Evolutionary conservation across 2,113 vertebrate species (phyloP).

Genomic region (Parus major): DNA sequence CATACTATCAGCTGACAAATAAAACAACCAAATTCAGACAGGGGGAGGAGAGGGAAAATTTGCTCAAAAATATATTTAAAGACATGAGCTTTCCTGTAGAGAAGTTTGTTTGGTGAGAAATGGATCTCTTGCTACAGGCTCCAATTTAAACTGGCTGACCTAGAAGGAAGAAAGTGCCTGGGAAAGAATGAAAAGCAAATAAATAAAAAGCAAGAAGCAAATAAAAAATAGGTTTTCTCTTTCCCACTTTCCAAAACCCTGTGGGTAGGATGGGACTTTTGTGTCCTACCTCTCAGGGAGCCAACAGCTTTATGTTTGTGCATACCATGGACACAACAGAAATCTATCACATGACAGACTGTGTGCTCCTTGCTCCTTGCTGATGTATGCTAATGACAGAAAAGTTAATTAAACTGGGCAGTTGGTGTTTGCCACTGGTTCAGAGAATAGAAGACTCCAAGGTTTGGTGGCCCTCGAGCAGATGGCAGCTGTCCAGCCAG

Average conservation of each 20-base stretch:
- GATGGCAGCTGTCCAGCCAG: background rate
- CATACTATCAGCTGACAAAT: constrained; percentile 41
- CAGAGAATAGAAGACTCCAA: background rate
- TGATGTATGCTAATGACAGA: background rate
- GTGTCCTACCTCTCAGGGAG: constrained; percentile 11
- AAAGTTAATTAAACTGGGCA: background rate
- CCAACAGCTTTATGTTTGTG: background rate
- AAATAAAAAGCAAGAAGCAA: constrained; percentile 30
- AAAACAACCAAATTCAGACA: constrained; percentile 13
- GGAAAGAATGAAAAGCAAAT: constrained; percentile 53
- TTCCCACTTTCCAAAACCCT: constrained; percentile 13
- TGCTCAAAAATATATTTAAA: constrained; percentile 37
- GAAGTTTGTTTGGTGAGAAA: constrained; percentile 57
- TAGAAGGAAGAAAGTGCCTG: constrained; percentile 40
- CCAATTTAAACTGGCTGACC: constrained; percentile 50
- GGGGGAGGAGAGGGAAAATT: background rate
- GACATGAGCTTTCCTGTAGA: constrained; percentile 15
- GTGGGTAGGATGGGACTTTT: background rate
- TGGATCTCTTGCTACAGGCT: constrained; percentile 21
- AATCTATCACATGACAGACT: fast-evolving
- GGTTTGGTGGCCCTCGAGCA: background rate
- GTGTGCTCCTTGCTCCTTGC: background rate
- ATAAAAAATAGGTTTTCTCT: constrained; percentile 21
- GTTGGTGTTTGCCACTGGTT: background rate
- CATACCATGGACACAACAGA: background rate